Percentiles rank a stretch among this genome's conserved stretches.
Evolutionary conservation across 2,797 vertebrate genomes (phyloP).

Genomic region (Cottoperca gobio): DNA sequence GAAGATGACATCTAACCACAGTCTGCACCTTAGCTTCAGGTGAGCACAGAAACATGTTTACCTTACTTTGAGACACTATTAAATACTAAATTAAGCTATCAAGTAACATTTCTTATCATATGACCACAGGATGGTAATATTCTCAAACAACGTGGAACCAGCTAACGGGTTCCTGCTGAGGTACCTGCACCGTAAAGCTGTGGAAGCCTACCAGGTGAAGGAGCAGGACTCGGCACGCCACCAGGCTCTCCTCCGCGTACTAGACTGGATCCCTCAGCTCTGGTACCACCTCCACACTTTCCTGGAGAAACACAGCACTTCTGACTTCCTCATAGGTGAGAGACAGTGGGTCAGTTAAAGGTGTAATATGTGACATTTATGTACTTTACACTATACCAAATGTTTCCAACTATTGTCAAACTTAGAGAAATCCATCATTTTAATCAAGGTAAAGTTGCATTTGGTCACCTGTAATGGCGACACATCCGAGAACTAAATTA

Average conservation of each 20-base stretch:
- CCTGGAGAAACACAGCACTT: conserved; percentile 97
- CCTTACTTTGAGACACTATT: not conserved
- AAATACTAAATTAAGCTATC: not conserved
- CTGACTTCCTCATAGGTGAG: conserved; percentile 97
- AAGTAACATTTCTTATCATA: not conserved
- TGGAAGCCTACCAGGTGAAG: conserved; percentile 86
- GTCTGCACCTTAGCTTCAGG: conserved; percentile 98
- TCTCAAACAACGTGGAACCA: conserved; percentile 97
- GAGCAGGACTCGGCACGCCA: conserved; percentile 81
- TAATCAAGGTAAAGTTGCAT: no score
- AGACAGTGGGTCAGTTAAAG: not conserved
- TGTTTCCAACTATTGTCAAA: no score
- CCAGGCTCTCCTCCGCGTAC: conserved; percentile 89
- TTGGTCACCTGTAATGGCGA: no score
- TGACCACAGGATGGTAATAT: conserved; percentile 91
- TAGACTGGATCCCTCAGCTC: conserved; percentile 97
- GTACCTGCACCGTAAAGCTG: conserved; percentile 94
- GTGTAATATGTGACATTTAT: no score
- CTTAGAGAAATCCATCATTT: no score
- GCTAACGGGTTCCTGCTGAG: conserved; percentile 95
- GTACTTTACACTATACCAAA: no score
- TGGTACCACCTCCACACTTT: conserved; percentile 98
- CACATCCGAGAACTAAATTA: no score
- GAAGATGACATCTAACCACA: conserved; percentile 95
- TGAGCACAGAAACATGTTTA: conserved; percentile 58